Percentiles rank a stretch among this genome's conserved stretches.
phyloP scores from a whole-genome alignment of 2,888 invertebrate genomes.

The Octodonta nipae region DNA sequence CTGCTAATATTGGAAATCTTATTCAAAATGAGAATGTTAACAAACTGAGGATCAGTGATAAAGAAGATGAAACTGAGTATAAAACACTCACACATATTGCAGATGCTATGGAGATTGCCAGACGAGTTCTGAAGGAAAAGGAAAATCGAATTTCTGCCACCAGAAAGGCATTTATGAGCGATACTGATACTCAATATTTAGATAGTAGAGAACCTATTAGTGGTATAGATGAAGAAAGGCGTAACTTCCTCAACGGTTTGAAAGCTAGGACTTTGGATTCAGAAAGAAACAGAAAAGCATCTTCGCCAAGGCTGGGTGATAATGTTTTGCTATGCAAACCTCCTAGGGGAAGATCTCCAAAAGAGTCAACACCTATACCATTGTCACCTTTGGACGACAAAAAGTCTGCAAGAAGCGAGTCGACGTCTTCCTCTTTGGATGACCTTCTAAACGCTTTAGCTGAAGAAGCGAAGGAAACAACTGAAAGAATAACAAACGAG shows the following conservation, averaged over 20 bases:
- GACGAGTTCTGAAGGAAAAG: slow-evolving; percentile 33
- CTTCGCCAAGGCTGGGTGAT: slow-evolving; percentile 13
- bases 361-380: slow-evolving; percentile 25
- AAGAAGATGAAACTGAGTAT: slow-evolving; percentile 19
- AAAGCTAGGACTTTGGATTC: slow-evolving; percentile 14
- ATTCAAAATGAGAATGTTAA: slow-evolving; percentile 49
- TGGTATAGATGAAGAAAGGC: slow-evolving; percentile 8
- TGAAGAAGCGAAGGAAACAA: slow-evolving; percentile 62
- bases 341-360: slow-evolving; percentile 23
- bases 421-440: slow-evolving; percentile 39
- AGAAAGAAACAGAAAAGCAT: slow-evolving; percentile 14
- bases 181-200: slow-evolving; percentile 27
- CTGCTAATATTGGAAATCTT: slow-evolving; percentile 70
- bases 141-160: slow-evolving; percentile 29
- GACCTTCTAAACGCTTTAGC: slow-evolving; percentile 61
- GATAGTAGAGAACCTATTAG: slow-evolving; percentile 11
- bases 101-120: slow-evolving; percentile 36
- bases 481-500: slow-evolving; percentile 51
- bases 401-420: slow-evolving; percentile 11
- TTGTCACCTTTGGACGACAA: slow-evolving; percentile 19
- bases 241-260: slow-evolving; percentile 29
- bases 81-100: slow-evolving; percentile 33
- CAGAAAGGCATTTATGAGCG: slow-evolving; percentile 32
- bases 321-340: slow-evolving; percentile 24
- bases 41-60: slow-evolving; percentile 12